phyloP scores from a whole-genome alignment of 2,888 invertebrate species.

The Idaea dimidiata region DNA sequence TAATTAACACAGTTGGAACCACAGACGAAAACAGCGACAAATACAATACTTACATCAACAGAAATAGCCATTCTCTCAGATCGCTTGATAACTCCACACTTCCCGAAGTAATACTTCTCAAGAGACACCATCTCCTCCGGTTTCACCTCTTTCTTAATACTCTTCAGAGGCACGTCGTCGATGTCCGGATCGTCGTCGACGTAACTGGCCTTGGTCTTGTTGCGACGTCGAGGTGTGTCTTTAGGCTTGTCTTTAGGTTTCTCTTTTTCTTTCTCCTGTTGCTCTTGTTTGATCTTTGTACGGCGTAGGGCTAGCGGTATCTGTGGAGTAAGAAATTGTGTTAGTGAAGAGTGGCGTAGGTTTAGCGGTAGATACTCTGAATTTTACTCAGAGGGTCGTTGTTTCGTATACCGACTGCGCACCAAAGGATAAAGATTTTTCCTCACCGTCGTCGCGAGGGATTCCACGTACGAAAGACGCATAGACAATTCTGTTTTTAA shows the following conservation, averaged over 20 bases:
- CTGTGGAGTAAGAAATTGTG: constrained; percentile 32
- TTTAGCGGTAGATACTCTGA: too few species aligned
- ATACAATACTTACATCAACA: constrained; percentile 53
- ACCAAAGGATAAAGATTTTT: too few species aligned
- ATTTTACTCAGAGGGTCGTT: too few species aligned
- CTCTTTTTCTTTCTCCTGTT: constrained; percentile 51
- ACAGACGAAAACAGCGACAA: too few species aligned
- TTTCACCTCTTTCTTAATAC: constrained; percentile 65
- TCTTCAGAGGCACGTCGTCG: constrained; percentile 66
- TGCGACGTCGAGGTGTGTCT: constrained; percentile 39
- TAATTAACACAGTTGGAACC: too few species aligned
- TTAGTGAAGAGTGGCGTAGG: background rate
- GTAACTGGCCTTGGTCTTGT: constrained; percentile 56
- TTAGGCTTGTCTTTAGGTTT: constrained; percentile 30
- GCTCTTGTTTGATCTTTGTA: constrained; percentile 64
- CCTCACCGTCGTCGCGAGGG: too few species aligned
- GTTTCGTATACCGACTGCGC: too few species aligned
- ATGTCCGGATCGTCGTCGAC: constrained; percentile 63
- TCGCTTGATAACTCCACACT: constrained; percentile 53
- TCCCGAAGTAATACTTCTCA: constrained; percentile 84
- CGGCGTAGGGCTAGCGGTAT: constrained; percentile 63
- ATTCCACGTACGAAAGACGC: too few species aligned
- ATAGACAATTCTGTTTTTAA: too few species aligned
- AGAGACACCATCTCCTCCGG: constrained; percentile 77
- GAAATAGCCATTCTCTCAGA: constrained; percentile 50